Evolutionary conservation across 1,140 invertebrate genomes (phyloP), one percentile per base, ranked within the genome.

Genomic region (Pinna nobilis): DNA sequence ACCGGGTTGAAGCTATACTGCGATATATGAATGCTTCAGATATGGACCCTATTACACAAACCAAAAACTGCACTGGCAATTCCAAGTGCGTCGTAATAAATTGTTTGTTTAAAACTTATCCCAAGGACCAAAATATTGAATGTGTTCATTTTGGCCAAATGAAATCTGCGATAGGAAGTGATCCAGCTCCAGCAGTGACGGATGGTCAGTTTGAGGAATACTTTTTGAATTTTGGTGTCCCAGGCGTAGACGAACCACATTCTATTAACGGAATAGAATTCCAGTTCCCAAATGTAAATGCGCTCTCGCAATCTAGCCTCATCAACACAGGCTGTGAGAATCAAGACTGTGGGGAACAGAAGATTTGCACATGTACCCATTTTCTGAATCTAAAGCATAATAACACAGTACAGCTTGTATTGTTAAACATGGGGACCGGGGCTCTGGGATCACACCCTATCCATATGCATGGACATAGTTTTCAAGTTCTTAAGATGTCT

Each of bases 401-500:
- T 0, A 60, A 80, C 18, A 73, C 73, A 0, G 63, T 74, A 0
- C 79, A 82, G 57, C 59, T 84, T 11, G 75, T 81, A 9, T 37
- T 81, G 6, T 63, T 81, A 80, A 84, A 84, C 81, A 70, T 84
- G 91, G 93, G 92, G 67, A 91, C 91, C 20, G 91, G 92, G 69
- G 89, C 91, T 15, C 91, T 92, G 49, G 77, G 74, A 61, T 89
- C 91, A 70, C 91, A 91, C 70, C 92, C 94, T 9, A 93, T 94
- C 72, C 94, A 95, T 85, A 87, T 95, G 18, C 94, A 95, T 81
- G 94, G 94, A 1, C 93, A 94, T 86, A 92, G 90, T 78, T 95
- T 95, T 85, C 91, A 92, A 79, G 90, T 94, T 0, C 89, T 94
- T 0, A 93, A 90, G 39, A 89, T 92, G 74, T 92, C 81, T 25